Percentiles rank a stretch among this genome's conserved stretches.
phyloP scores from a whole-genome alignment of 2,888 invertebrate species.

The Himalopsyche tibetana region DNA sequence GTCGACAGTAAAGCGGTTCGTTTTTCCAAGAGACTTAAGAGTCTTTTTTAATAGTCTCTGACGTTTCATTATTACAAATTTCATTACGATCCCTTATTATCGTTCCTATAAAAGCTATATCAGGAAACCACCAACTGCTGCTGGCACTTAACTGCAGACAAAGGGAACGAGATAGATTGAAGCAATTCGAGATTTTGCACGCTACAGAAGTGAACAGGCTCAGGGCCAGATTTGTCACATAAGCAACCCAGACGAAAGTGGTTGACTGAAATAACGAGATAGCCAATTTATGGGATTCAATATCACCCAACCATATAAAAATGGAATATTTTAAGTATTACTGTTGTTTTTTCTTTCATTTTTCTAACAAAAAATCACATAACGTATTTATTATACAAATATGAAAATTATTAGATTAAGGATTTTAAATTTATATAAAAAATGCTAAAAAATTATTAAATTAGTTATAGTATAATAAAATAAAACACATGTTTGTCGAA shows the following conservation, averaged over 20 bases:
- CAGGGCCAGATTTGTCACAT: background rate
- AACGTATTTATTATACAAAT: too few species aligned
- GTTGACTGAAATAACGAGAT: too few species aligned
- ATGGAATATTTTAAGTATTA: too few species aligned
- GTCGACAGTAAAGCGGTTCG: background rate
- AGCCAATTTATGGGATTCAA: too few species aligned
- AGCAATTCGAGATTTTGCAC: slow-evolving; percentile 47
- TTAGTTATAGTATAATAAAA: too few species aligned
- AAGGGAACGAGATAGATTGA: slow-evolving; percentile 45
- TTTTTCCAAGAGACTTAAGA: background rate
- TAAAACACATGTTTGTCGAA: too few species aligned
- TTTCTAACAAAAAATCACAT: too few species aligned
- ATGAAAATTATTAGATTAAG: too few species aligned
- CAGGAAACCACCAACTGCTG: slow-evolving; percentile 26
- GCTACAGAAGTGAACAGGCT: background rate
- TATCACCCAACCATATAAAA: too few species aligned
- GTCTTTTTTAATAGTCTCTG: slow-evolving; percentile 19
- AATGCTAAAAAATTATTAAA: too few species aligned
- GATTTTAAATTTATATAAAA: too few species aligned
- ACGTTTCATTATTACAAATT: slow-evolving; percentile 56
- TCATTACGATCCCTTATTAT: slow-evolving; percentile 59
- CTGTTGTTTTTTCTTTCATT: too few species aligned
- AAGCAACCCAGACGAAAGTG: background rate
- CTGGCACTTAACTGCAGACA: slow-evolving; percentile 44
- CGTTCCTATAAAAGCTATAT: slow-evolving; percentile 1